Percentiles rank a stretch among this genome's conserved stretches.
These are phyloP conservation scores for Ceratotherium simum DNA, from an alignment of 2,113 vertebrate genomes.

Conservation along the genomic window DNA sequence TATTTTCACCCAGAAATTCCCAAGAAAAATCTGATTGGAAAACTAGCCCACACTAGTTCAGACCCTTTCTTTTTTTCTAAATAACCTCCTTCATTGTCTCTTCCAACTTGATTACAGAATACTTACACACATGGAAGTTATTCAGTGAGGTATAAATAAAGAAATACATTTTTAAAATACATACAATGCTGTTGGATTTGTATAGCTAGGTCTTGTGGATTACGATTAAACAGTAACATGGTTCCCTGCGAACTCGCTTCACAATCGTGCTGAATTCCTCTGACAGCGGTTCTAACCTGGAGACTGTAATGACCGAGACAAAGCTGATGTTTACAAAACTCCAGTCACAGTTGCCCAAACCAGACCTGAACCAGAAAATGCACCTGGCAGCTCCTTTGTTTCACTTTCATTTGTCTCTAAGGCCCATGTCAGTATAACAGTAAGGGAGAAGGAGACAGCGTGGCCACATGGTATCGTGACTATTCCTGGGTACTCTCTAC, in stretches of 20 bases:
- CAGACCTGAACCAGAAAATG: neutral
- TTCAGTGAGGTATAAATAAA: neutral
- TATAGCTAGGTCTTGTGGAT: neutral
- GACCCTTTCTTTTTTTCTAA: neutral
- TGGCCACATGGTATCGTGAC: no score
- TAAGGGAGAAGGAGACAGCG: neutral
- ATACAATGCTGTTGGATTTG: neutral
- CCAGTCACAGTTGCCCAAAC: neutral
- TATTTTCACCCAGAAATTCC: neutral
- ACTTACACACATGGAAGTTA: neutral
- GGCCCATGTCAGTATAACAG: no score
- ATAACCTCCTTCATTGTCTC: neutral
- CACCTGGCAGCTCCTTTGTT: neutral
- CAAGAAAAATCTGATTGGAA: neutral
- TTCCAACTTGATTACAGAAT: neutral
- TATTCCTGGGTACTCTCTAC: neutral
- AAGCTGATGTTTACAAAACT: neutral
- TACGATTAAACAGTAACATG: neutral
- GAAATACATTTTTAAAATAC: neutral
- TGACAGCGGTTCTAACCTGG: neutral
- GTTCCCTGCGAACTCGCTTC: neutral
- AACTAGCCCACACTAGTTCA: neutral
- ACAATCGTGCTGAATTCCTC: neutral
- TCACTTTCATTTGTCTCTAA: neutral
- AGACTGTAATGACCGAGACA: neutral